Percentiles rank a stretch among this genome's conserved stretches.
phyloP scores from a whole-genome alignment of 1,140 invertebrate genomes.

The Cheumatopsyche charites region DNA sequence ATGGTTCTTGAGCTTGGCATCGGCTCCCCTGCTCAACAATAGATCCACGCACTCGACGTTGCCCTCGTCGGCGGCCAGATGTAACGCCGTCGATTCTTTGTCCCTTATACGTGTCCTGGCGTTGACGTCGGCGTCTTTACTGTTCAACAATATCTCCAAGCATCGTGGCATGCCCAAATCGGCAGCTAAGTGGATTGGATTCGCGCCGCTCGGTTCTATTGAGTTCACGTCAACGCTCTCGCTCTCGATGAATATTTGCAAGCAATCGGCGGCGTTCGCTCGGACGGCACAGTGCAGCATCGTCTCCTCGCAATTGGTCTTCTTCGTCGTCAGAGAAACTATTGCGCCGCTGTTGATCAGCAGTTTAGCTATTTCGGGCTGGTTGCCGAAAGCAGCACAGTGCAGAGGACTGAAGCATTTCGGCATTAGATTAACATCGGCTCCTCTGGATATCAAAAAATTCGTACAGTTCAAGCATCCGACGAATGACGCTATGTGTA shows the following conservation, averaged over 20 bases:
- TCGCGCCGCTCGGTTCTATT: slow-evolving; percentile 72
- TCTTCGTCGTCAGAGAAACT: slow-evolving; percentile 64
- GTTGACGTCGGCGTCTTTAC: slow-evolving; percentile 66
- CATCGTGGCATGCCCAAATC: slow-evolving; percentile 75
- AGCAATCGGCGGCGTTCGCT: slow-evolving; percentile 74
- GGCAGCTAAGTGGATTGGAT: slow-evolving; percentile 77
- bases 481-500: slow-evolving; percentile 79
- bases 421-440: slow-evolving; percentile 69
- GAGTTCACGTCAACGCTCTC: slow-evolving; percentile 66
- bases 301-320: slow-evolving; percentile 73
- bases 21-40: slow-evolving; percentile 73
- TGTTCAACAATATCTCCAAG: slow-evolving; percentile 71
- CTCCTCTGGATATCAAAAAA: slow-evolving; percentile 70
- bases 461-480: slow-evolving; percentile 73
- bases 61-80: slow-evolving; percentile 80
- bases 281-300: slow-evolving; percentile 78
- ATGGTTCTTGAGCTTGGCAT: slow-evolving; percentile 72
- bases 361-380: slow-evolving; percentile 72
- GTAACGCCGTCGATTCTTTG: slow-evolving; percentile 75
- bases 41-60: slow-evolving; percentile 75
- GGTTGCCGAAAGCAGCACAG: slow-evolving; percentile 81
- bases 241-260: slow-evolving; percentile 74
- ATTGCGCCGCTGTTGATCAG: slow-evolving; percentile 71
- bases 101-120: slow-evolving; percentile 69
- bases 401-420: slow-evolving; percentile 78